Evolutionary conservation across 2,888 invertebrate species (phyloP), one percentile per base, ranked within the genome.

Genomic region (Perizoma affinitatum): DNA sequence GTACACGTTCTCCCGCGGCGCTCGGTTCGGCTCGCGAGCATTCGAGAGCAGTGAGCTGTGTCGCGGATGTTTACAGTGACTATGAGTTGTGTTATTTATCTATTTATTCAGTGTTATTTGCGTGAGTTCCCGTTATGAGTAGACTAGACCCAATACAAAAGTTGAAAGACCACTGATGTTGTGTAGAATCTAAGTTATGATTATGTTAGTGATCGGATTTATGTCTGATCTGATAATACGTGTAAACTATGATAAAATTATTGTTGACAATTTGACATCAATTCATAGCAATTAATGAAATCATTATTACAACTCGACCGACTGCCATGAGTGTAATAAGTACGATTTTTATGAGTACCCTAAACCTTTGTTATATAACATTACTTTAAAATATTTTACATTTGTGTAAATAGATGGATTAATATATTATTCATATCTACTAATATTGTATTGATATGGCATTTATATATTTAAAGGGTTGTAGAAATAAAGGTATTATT

Each of bases 401-500:
- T 68, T 70, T 68, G 66, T 80, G 77, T 79, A 77, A 72, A 79
- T 78, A 83, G 67, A 74, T 75, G 74, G 69, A 69, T 66, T 64
- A 67, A 75, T 67, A 79, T 76, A 75, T 71, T 73, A 76, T 74
- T 76, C 61, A 78, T 75, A 74, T 73, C 47, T 71, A 59, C 71
- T 71, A 74, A 76, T 69, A 70, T 74, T 60, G 63, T 67, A 76
- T 78, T 68, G 69, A 72, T 81, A 78, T 79, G 78, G 80, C 78
- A 82, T 78, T 79, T 79, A 83, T 83, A 82, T 79, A 70, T 67
- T 74, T 63, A 70, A 72, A 73, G 74, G 76, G 77, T 81, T 80
- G 81, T 76, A 79, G 56, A 65, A 88, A 86, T 88, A 88, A 88
- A 88, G 71, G 74, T 75, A 70, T 72, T 76, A 80, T 72, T 70